A percentile compares a stretch with the other conserved stretches of the same genome.
Evolutionary conservation across 1,140 invertebrate genomes (phyloP).

Genomic region (Drosophila sp.): DNA sequence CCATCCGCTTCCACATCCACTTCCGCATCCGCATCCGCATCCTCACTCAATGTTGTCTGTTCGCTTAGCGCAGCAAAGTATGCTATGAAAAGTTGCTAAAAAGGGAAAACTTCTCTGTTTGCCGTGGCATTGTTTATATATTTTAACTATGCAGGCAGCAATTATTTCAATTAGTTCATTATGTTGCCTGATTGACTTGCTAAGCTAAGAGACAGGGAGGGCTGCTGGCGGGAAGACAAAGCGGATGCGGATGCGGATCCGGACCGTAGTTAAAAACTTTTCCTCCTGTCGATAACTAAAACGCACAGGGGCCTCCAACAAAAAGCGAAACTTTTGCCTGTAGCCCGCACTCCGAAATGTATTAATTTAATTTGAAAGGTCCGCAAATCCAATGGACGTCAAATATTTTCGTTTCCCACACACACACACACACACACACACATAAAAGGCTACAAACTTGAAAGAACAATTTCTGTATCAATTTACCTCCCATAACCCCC

Average conservation of each 20-base stretch:
- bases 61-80: conserved; percentile 51
- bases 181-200: conserved; percentile 67
- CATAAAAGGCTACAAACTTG: not conserved
- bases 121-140: conserved; percentile 58
- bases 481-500: not conserved
- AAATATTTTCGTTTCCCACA: not conserved
- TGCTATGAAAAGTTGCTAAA: conserved; percentile 48
- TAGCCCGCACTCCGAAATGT: conserved; percentile 50
- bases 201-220: not conserved
- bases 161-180: conserved; percentile 75
- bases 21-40: conserved; percentile 10
- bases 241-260: conserved; percentile 4
- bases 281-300: conserved; percentile 11
- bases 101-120: conserved; percentile 31
- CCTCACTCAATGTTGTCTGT: conserved; percentile 45
- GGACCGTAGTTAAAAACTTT: conserved; percentile 6
- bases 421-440: not conserved
- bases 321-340: conserved; percentile 40
- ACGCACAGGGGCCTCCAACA: conserved; percentile 11
- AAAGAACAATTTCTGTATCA: not conserved
- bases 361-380: conserved; percentile 53
- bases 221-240: not conserved
- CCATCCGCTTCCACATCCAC: not conserved
- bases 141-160: conserved; percentile 67
- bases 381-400: not conserved